Conservation (phyloP, 2,113 vertebrate genomes). For the Maccullochella peelii region DNA sequence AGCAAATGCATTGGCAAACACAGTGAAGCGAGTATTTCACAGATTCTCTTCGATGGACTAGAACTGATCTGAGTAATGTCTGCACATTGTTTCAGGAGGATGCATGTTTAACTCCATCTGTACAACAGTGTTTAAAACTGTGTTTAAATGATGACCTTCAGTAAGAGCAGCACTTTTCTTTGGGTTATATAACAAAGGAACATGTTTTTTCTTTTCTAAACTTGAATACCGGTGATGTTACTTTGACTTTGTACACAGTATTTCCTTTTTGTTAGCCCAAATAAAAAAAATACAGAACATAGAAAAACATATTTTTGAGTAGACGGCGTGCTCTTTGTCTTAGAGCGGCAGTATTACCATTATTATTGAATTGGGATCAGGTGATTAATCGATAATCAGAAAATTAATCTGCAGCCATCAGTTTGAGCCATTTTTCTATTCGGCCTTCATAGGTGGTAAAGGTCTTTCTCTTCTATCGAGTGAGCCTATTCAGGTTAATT, state of each 20-base stretch:
- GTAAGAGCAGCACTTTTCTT: too few species aligned
- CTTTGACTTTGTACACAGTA: neutral
- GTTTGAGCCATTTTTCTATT: neutral
- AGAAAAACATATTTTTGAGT: neutral
- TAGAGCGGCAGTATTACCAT: neutral
- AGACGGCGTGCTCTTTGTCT: neutral
- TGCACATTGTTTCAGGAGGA: neutral
- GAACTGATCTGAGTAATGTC: neutral
- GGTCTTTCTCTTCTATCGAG: neutral
- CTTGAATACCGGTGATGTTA: neutral
- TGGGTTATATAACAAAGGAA: neutral
- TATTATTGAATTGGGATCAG: too few species aligned
- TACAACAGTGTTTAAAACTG: too few species aligned
- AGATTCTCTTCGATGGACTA: neutral
- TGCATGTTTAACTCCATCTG: neutral
- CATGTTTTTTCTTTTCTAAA: neutral
- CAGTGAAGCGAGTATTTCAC: neutral
- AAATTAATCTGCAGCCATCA: too few species aligned
- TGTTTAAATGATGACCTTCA: too few species aligned
- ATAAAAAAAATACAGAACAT: neutral
- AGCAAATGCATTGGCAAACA: too few species aligned
- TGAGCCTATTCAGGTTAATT: conserved; percentile 47
- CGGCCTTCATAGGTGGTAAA: neutral
- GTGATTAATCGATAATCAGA: too few species aligned
- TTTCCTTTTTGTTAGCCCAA: neutral